phyloP scores from a whole-genome alignment of 2,888 invertebrate species.

The Chrysodeixis includens region DNA sequence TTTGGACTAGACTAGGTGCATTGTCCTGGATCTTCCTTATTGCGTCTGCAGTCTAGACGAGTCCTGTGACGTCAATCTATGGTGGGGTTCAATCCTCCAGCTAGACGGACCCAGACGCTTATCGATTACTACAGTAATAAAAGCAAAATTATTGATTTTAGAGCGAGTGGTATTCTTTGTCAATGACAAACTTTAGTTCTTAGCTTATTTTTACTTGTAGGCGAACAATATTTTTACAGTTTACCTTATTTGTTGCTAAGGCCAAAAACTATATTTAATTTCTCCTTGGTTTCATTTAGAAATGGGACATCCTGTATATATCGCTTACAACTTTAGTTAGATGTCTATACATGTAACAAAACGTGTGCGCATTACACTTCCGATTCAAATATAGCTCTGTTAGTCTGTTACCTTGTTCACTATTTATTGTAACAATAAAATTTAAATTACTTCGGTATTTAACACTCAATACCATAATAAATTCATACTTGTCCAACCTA shows the following conservation, averaged over 20 bases:
- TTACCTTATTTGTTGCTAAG: not conserved
- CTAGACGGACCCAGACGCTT: constrained; percentile 53
- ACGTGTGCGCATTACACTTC: constrained; percentile 37
- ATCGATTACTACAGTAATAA: constrained; percentile 40
- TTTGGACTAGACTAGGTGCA: constrained; percentile 58
- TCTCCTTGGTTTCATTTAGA: not conserved
- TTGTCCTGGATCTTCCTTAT: constrained; percentile 72
- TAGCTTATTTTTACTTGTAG: not conserved
- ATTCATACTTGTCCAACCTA: too few relatives aligned
- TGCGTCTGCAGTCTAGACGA: constrained; percentile 76
- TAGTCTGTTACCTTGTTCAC: not conserved
- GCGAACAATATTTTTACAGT: not conserved
- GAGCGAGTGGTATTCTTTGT: constrained; percentile 11
- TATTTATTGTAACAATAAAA: not conserved
- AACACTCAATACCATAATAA: too few relatives aligned
- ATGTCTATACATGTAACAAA: constrained; percentile 36
- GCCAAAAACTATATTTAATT: not conserved
- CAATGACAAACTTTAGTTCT: not conserved
- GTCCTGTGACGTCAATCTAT: constrained; percentile 68
- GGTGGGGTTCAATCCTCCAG: constrained; percentile 59
- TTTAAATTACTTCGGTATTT: too few relatives aligned
- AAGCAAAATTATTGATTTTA: constrained; percentile 34
- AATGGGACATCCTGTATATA: constrained; percentile 12
- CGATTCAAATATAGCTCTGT: constrained; percentile 40
- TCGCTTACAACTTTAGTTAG: constrained; percentile 28